Conservation (phyloP, 2,888 invertebrate species). For the Mimachlamys varia region DNA sequence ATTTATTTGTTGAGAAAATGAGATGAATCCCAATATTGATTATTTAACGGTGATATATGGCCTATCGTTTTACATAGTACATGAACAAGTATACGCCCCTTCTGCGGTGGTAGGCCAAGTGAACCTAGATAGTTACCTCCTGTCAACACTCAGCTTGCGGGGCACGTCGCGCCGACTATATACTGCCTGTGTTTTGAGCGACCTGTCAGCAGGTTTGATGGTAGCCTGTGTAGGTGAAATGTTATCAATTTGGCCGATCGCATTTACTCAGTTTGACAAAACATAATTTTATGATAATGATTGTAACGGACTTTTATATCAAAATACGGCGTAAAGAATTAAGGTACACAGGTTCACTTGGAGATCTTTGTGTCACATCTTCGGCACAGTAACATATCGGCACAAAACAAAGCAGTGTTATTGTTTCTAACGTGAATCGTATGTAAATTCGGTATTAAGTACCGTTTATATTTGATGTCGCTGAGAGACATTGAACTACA, state of each 20-base stretch:
- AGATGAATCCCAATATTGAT: too few relatives aligned
- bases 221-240: not conserved
- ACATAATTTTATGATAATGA: conserved; percentile 15
- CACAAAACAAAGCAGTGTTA: not conserved
- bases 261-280: conserved; percentile 6
- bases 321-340: not conserved
- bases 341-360: not conserved
- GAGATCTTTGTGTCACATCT: not conserved
- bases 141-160: not conserved
- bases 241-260: not conserved
- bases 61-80: too few relatives aligned
- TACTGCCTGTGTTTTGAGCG: not conserved
- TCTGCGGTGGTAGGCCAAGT: not conserved
- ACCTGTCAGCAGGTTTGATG: not conserved
- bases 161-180: not conserved
- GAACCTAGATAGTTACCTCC: not conserved
- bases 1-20: too few relatives aligned
- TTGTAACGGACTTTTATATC: not conserved
- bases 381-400: not conserved
- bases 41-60: too few relatives aligned
- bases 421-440: not conserved
- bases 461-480: too few relatives aligned
- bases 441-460: not conserved
- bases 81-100: too few relatives aligned
- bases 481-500: not conserved